Conservation (phyloP, 1,140 invertebrate genomes). For the Varroa destructor region DNA sequence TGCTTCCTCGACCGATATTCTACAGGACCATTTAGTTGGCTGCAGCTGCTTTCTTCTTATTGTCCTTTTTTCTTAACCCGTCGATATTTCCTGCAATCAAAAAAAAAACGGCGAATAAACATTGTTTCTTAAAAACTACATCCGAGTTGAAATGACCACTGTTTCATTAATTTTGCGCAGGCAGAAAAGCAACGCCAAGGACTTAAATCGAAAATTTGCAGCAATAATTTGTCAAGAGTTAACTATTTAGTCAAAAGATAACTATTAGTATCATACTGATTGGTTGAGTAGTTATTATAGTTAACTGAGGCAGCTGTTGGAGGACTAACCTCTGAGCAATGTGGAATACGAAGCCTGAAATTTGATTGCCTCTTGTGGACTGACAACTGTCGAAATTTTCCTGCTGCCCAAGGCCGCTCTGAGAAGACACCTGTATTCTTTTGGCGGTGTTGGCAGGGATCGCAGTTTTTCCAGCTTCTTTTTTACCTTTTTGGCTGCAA, state of each 20-base stretch:
- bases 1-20: neutral
- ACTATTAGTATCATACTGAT: no score
- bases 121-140: no score
- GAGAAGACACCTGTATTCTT: conserved; percentile 42
- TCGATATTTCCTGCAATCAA: conserved; percentile 32
- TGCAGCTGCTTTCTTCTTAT: conserved; percentile 29
- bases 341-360: conserved; percentile 31
- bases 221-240: no score
- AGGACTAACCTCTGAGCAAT: conserved; percentile 34
- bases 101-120: conserved; percentile 4
- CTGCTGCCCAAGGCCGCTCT: conserved; percentile 40
- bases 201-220: no score
- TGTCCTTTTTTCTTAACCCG: conserved; percentile 31
- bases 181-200: no score
- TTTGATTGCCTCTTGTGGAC: conserved; percentile 31
- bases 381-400: conserved; percentile 42
- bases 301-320: no score
- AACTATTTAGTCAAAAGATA: no score
- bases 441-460: conserved; percentile 29
- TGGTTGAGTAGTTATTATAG: no score
- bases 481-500: conserved; percentile 41
- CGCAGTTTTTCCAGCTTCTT: conserved; percentile 34
- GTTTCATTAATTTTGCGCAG: no score
- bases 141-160: no score
- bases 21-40: neutral